Percentiles rank a stretch among this genome's conserved stretches.
Evolutionary conservation across 2,888 invertebrate genomes (phyloP).

Genomic region (Drosophila ustulata): DNA sequence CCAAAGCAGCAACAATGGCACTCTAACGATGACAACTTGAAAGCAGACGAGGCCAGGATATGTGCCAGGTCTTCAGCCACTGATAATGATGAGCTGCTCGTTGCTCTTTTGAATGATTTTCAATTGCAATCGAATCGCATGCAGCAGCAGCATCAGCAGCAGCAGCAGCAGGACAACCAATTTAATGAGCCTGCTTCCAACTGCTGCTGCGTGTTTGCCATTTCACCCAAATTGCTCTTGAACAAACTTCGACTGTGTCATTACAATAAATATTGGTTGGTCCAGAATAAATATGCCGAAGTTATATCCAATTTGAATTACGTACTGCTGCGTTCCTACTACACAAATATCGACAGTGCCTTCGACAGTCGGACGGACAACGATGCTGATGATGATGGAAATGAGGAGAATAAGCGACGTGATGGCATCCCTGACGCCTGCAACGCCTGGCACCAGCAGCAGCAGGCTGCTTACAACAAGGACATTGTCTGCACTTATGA

Average conservation of each 20-base stretch:
- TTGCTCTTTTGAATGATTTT: constrained; percentile 84
- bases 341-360: constrained; percentile 77
- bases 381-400: constrained; percentile 4
- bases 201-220: constrained; percentile 72
- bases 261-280: constrained; percentile 85
- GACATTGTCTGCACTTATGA: constrained; percentile 83
- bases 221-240: constrained; percentile 85
- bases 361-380: constrained; percentile 49
- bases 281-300: constrained; percentile 85
- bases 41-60: constrained; percentile 56
- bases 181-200: constrained; percentile 71
- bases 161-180: constrained; percentile 29
- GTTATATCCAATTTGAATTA: constrained; percentile 85
- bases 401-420: constrained; percentile 12
- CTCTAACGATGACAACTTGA: constrained; percentile 74
- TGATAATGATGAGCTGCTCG: constrained; percentile 85
- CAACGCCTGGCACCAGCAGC: constrained; percentile 21
- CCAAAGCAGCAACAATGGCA: constrained; percentile 59
- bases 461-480: constrained; percentile 55
- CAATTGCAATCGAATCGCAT: constrained; percentile 82
- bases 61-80: constrained; percentile 73
- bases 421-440: constrained; percentile 27
- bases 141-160: constrained; percentile 45
- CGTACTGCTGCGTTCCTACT: constrained; percentile 82
- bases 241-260: constrained; percentile 84